Evolutionary conservation across 2,888 invertebrate genomes (phyloP).

Genomic region (Sisyra terminalis): DNA sequence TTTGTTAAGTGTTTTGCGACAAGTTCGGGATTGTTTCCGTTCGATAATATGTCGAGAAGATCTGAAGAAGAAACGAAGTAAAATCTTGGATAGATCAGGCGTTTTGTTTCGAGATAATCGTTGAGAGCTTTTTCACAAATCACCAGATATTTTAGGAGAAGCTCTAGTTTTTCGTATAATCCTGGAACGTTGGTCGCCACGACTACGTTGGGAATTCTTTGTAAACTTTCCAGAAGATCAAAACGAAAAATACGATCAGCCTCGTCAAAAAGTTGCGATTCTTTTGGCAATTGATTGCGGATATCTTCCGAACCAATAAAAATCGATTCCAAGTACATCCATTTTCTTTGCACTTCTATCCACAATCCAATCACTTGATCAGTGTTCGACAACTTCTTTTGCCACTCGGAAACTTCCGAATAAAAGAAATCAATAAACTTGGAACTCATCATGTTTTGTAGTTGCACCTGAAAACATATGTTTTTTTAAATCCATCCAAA

Average conservation of each 20-base stretch:
- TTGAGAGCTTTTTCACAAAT: slow-evolving; percentile 89
- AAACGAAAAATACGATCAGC: slow-evolving; percentile 76
- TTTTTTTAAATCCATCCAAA: not conserved
- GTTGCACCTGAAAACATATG: slow-evolving; percentile 32
- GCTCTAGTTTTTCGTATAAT: slow-evolving; percentile 59
- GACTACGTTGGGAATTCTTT: slow-evolving; percentile 64
- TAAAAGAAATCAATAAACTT: slow-evolving; percentile 81
- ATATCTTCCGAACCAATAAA: slow-evolving; percentile 95
- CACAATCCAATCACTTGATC: slow-evolving; percentile 69
- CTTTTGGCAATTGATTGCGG: slow-evolving; percentile 75
- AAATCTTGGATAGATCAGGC: slow-evolving; percentile 84
- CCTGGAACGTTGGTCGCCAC: slow-evolving; percentile 65
- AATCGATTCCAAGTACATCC: slow-evolving; percentile 89
- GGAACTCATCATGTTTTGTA: slow-evolving; percentile 91
- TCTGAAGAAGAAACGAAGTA: slow-evolving; percentile 93
- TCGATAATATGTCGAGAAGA: slow-evolving; percentile 60
- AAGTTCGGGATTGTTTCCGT: slow-evolving; percentile 69
- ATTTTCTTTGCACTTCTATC: slow-evolving; percentile 87
- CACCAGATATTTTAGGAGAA: slow-evolving; percentile 49
- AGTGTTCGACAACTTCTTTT: slow-evolving; percentile 71
- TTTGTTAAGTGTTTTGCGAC: slow-evolving; percentile 78
- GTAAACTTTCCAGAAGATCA: slow-evolving; percentile 55
- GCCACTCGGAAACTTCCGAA: slow-evolving; percentile 75
- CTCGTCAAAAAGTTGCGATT: slow-evolving; percentile 72
- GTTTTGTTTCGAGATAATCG: slow-evolving; percentile 87